Base-by-base conservation (phyloP, 2,113 vertebrate species). In the Elephantulus edwardii region DNA sequence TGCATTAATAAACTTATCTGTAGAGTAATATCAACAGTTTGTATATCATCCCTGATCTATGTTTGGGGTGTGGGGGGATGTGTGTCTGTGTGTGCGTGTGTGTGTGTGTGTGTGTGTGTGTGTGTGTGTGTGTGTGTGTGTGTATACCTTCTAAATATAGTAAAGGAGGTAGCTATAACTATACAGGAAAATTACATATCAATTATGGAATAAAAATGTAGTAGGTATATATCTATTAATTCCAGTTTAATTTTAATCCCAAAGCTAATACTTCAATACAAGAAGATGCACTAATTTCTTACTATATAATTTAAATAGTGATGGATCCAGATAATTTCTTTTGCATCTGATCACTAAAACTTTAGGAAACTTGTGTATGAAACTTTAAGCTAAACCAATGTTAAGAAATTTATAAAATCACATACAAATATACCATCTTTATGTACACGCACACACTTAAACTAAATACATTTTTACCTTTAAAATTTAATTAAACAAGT, bases 201-300 rank as follows among this genome's bases (percentile, higher is more conserved):
- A 80, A 26, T 71, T 80, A 19, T 11, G 71, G 76, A 83, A n/a
- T 62, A 30, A 64, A 87, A 91, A 50, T 64, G 6, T 11, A 82
- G 20, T 28, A 66, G n/a, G 70, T 52, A 8, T 72, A 60, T 54
- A 76, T 19, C 26, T 77, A 52, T 46, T 70, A 7, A 83, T 76
- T 83, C 20, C 56, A 60, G 2, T 66, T 74, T 77, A 88, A 87
- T 52, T 70, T 52, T 87, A 94, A 85, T 50, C n/a, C 40, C 72
- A 86, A 26, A 66, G 48, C 35, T 48, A 77, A 92, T 79, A 78
- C 70, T 60, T 82, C 33, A 71, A 44, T 80, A 84, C 22, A 83
- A 91, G 16, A 77, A 14, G 8, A 74, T 38, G 9, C 19, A 38
- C 77, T 92, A 7, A 68, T 60, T 48, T 86, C 38, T 46, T 83